A percentile compares a stretch with the other conserved stretches of the same genome.
Evolutionary conservation across 2,113 vertebrate species (phyloP).

Genomic region (Thinocorus orbignyianus): DNA sequence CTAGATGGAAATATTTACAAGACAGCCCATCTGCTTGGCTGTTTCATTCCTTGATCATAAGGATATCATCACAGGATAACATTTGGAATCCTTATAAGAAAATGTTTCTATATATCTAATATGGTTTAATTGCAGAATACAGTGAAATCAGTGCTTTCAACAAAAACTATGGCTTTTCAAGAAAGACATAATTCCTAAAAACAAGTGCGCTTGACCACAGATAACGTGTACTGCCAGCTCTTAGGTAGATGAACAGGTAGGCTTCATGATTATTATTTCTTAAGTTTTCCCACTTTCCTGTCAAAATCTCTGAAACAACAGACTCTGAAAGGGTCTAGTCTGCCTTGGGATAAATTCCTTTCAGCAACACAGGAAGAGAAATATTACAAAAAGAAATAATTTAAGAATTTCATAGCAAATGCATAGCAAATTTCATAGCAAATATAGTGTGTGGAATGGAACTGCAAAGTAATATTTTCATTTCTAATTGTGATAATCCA

Average conservation of each 20-base stretch:
- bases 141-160: neutral
- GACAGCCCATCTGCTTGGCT: neutral
- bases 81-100: neutral
- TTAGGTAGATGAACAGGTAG: neutral
- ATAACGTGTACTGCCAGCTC: neutral
- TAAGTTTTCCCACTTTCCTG: neutral
- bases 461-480: neutral
- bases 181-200: neutral
- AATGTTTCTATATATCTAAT: neutral
- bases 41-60: neutral
- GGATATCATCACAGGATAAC: neutral
- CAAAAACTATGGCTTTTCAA: neutral
- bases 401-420: neutral
- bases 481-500: neutral
- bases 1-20: neutral
- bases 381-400: neutral
- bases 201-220: neutral
- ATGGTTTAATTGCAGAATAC: neutral
- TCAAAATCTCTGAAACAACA: neutral
- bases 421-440: neutral
- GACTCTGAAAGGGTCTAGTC: neutral
- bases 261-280: neutral
- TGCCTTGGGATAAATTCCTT: neutral
- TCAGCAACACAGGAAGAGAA: neutral
- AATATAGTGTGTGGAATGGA: neutral